Base-by-base conservation (phyloP, 2,113 vertebrate species). In the Hydrolagus affinis region DNA sequence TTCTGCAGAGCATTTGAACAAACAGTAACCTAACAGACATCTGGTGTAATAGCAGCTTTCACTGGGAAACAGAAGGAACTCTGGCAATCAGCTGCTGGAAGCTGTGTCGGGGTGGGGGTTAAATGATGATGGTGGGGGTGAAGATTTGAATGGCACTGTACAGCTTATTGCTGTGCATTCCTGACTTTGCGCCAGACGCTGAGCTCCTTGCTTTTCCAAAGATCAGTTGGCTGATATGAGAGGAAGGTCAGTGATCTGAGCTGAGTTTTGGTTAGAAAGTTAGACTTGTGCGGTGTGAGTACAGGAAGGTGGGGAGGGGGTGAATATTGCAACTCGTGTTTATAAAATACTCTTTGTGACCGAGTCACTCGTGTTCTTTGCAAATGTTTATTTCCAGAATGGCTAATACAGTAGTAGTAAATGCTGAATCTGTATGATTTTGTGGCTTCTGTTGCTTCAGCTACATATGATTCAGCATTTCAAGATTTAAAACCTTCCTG, bases 211-310 rank as follows among this genome's bases (percentile, higher is more conserved):
- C 76, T 60, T 60, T 64, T 85, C 70, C 57, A 60, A 11, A 85
- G 32, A 87, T 85, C 14, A 73, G 0, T 69, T 8, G 9, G 3
- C 30, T 28, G 71, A 76, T 64, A 77, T 17, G 28, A 86, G 62
- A 66, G 77, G 28, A 88, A 89, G 87, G 71, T 70, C 89, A 87
- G 85, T 86, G 28, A 85, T 86, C 87, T 89, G 69, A 8, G 86
- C 90, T 88, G 74, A 68, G 60, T 83, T 28, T 66, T 32, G 15
- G 60, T 32, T 32, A 64, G 62, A 19, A 66, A 68, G 60, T 83
- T 56, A 68, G 25, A 66, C 28, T 11, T 0, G 44, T 44, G 44
- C 6, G 44, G 44, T 44, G 44, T 44, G 44, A 44, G 44, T 6
- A 44, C 2, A 44, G 6, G 44, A 6, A 3, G 25, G 78, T 15